These are phyloP conservation scores for Drosophila anceps DNA, from an alignment of 2,888 invertebrate genomes.

Conservation along the genomic window DNA sequence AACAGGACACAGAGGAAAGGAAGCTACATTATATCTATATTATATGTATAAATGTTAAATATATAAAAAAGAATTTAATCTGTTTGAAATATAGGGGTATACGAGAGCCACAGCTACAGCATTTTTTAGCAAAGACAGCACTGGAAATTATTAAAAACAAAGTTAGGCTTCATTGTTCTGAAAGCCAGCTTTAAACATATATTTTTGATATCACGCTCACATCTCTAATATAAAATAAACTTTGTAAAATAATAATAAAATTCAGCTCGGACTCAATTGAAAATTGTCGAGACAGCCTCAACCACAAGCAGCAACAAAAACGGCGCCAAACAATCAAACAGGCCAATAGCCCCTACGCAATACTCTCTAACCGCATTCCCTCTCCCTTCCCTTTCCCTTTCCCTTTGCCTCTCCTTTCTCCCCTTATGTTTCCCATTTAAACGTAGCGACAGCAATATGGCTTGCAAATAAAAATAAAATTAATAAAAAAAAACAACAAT, in stretches of 20 bases:
- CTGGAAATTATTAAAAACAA: background rate
- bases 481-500: constrained; percentile 31
- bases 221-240: constrained; percentile 14
- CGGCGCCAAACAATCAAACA: constrained; percentile 41
- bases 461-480: constrained; percentile 48
- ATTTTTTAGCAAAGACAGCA: no score
- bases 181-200: no score
- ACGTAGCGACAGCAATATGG: constrained; percentile 12
- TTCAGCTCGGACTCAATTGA: constrained; percentile 31
- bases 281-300: constrained; percentile 34
- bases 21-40: no score
- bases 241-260: constrained; percentile 8
- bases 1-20: no score
- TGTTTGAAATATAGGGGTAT: no score
- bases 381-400: background rate
- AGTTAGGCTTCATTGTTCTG: background rate
- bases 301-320: constrained; percentile 27
- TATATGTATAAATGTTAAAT: no score
- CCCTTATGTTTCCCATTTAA: no score
- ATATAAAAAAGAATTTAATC: no score
- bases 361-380: background rate
- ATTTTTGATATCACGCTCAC: background rate
- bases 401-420: no score
- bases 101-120: no score
- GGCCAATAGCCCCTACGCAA: constrained; percentile 25